Conservation (phyloP, 1,140 invertebrate genomes). For the Drosophila erecta region DNA sequence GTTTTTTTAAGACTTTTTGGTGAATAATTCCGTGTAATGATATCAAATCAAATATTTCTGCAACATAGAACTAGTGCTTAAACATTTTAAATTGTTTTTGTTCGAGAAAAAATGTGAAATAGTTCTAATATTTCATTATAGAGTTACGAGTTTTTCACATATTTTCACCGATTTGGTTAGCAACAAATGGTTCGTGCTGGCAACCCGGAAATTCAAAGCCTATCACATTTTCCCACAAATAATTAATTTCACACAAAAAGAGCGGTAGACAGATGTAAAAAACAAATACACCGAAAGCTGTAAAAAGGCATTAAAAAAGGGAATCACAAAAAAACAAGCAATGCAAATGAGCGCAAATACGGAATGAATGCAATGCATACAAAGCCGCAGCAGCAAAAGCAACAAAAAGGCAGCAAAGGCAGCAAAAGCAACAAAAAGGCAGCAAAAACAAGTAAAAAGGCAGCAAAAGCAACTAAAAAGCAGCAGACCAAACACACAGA, state of each 20-base stretch:
- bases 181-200: slow-evolving; percentile 28
- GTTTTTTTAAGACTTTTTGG: too few relatives aligned
- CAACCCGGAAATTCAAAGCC: slow-evolving; percentile 73
- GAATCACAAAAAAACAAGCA: slow-evolving; percentile 45
- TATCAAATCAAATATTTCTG: too few relatives aligned
- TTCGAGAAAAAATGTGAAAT: background rate
- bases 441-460: too few relatives aligned
- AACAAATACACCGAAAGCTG: slow-evolving; percentile 28
- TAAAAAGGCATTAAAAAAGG: slow-evolving; percentile 11
- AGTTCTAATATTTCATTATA: too few relatives aligned
- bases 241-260: slow-evolving; percentile 64
- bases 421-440: background rate
- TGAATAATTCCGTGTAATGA: background rate
- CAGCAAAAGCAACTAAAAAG: slow-evolving; percentile 31
- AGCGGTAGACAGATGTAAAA: slow-evolving; percentile 44
- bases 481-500: slow-evolving; percentile 35
- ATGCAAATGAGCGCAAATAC: slow-evolving; percentile 82
- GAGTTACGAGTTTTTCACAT: too few relatives aligned
- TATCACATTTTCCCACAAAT: slow-evolving; percentile 79
- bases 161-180: background rate
- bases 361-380: slow-evolving; percentile 76
- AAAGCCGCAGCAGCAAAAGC: slow-evolving; percentile 46
- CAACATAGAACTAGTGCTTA: background rate
- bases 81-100: background rate
- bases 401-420: slow-evolving; percentile 16